Conservation (phyloP, 2,113 vertebrate species). For the Diadophis punctatus region DNA sequence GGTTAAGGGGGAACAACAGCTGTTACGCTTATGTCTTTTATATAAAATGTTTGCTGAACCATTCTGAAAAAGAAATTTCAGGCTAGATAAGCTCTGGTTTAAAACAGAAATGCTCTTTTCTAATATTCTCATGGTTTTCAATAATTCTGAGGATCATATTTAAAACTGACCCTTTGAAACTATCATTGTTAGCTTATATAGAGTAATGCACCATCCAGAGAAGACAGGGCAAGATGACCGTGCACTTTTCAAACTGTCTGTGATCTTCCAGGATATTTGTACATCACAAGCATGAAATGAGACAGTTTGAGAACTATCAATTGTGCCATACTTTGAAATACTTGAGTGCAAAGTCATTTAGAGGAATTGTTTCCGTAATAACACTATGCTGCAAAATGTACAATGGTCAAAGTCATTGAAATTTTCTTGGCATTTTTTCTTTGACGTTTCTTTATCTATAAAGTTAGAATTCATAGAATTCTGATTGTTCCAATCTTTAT, state of each 20-base stretch:
- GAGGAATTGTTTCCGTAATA: slow-evolving; percentile 4
- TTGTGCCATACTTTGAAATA: not conserved
- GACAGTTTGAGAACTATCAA: slow-evolving; percentile 2
- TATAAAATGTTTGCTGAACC: not conserved
- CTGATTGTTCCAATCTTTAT: not conserved
- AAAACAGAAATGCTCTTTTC: not conserved
- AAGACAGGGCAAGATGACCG: not conserved
- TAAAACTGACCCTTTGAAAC: not conserved
- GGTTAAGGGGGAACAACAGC: not conserved
- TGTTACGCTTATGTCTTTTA: not conserved
- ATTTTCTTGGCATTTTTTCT: not conserved
- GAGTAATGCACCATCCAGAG: not conserved
- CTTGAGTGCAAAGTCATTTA: slow-evolving; percentile 3
- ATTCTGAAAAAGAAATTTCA: not conserved
- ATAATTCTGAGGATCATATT: not conserved
- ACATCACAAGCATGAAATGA: slow-evolving; percentile 2
- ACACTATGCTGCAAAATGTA: not conserved
- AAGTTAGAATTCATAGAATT: not conserved
- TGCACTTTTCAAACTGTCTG: slow-evolving; percentile 4
- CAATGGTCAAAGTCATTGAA: not conserved
- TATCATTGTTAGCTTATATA: not conserved
- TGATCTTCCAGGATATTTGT: not conserved
- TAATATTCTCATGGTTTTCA: not conserved
- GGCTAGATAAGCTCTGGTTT: not conserved
- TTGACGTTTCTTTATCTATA: not conserved